phyloP scores from a whole-genome alignment of 2,888 invertebrate genomes.

The Phaonia tiefii region DNA sequence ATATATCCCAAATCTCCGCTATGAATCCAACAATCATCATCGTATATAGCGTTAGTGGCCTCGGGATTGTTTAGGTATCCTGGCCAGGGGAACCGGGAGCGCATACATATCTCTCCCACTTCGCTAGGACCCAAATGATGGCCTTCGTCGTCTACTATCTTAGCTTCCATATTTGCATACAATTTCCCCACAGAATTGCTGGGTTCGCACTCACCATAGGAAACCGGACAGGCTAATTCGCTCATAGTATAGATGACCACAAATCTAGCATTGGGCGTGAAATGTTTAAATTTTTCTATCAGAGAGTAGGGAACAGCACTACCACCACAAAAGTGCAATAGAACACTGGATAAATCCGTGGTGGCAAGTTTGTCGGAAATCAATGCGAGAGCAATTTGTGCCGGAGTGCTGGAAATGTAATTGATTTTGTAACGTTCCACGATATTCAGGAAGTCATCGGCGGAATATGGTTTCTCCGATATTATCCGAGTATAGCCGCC shows the following conservation, averaged over 20 bases:
- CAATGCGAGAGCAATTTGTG: constrained; percentile 64
- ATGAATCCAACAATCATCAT: constrained; percentile 75
- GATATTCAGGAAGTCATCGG: constrained; percentile 70
- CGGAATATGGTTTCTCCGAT: constrained; percentile 68
- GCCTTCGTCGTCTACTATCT: constrained; percentile 66
- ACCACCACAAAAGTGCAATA: constrained; percentile 69
- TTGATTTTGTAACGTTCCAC: constrained; percentile 71
- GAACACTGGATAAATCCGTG: constrained; percentile 68
- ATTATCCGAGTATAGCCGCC: constrained; percentile 72
- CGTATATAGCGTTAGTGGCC: constrained; percentile 72
- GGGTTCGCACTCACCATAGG: constrained; percentile 56
- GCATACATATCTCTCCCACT: constrained; percentile 75
- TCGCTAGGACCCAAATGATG: constrained; percentile 64
- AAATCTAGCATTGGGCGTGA: constrained; percentile 64
- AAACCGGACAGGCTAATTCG: constrained; percentile 70
- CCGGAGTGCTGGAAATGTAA: constrained; percentile 68
- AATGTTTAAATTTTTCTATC: constrained; percentile 67
- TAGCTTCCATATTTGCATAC: constrained; percentile 58
- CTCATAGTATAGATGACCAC: constrained; percentile 73
- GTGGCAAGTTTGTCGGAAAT: constrained; percentile 63
- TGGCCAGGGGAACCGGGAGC: constrained; percentile 70
- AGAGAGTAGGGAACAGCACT: constrained; percentile 68
- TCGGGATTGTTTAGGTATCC: constrained; percentile 75
- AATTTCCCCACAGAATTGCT: constrained; percentile 67
- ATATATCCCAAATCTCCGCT: constrained; percentile 79